Conservation (phyloP, 2,113 vertebrate genomes). For the Seriola dumerili region DNA sequence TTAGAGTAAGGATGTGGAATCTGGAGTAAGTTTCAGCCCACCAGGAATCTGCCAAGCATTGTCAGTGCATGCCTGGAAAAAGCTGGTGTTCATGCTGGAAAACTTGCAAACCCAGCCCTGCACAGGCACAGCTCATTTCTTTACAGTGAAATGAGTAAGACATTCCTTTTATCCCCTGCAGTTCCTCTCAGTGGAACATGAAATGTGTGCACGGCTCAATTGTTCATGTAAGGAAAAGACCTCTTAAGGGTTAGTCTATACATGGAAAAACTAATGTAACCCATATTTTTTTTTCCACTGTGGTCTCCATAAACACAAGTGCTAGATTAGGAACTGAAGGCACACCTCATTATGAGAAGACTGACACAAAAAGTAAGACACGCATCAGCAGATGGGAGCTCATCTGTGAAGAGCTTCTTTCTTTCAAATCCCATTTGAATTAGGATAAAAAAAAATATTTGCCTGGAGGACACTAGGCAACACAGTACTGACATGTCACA, state of each 20-base stretch:
- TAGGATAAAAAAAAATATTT: background rate
- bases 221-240: conserved; percentile 36
- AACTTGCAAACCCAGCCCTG: conserved; percentile 68
- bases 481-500: conserved; percentile 68
- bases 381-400: conserved; percentile 37
- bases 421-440: conserved; percentile 27
- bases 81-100: conserved; percentile 74
- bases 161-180: conserved; percentile 56
- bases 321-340: conserved; percentile 15
- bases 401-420: conserved; percentile 40
- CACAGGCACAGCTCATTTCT: conserved; percentile 68
- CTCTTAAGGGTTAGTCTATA: background rate
- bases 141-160: conserved; percentile 74
- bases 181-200: conserved; percentile 47
- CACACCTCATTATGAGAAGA: conserved; percentile 33
- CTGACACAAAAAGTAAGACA: conserved; percentile 39
- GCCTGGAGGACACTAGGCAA: conserved; percentile 32
- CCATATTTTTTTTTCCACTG: background rate
- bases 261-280: conserved; percentile 29
- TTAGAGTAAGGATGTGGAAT: conserved; percentile 57
- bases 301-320: conserved; percentile 12
- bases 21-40: conserved; percentile 53
- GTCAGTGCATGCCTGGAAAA: conserved; percentile 80
- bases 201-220: conserved; percentile 17
- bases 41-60: conserved; percentile 58